Percentiles rank a stretch among this genome's conserved stretches.
phyloP scores from a whole-genome alignment of 1,140 invertebrate species.

The Phenacoccus solenopsis region DNA sequence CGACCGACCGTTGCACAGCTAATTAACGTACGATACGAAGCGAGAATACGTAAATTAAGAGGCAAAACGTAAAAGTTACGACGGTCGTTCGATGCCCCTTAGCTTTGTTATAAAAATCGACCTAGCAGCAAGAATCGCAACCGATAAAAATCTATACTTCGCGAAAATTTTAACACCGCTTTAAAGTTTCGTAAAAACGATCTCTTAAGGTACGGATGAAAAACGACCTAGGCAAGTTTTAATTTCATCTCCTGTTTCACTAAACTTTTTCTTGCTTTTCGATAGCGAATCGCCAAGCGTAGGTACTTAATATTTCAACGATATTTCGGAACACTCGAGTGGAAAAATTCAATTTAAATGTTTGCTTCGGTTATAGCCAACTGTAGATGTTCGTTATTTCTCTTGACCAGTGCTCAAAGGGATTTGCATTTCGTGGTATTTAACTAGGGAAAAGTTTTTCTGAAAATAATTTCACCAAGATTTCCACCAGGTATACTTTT shows the following conservation, averaged over 20 bases:
- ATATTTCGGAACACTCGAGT: not conserved
- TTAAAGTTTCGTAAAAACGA: not conserved
- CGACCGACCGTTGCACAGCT: too few species aligned
- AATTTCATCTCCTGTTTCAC: not conserved
- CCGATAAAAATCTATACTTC: not conserved
- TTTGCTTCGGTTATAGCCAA: too few species aligned
- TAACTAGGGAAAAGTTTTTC: too few species aligned
- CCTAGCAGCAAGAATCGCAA: not conserved
- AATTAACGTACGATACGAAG: too few species aligned
- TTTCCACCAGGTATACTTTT: too few species aligned
- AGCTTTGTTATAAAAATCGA: not conserved
- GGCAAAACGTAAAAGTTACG: not conserved
- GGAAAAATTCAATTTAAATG: too few species aligned
- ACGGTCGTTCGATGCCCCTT: too few species aligned
- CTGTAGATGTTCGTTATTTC: too few species aligned
- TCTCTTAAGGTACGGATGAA: not conserved
- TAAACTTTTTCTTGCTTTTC: not conserved
- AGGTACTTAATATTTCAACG: not conserved
- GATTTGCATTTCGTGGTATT: too few species aligned
- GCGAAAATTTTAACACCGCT: not conserved
- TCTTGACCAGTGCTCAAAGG: too few species aligned
- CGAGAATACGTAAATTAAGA: not conserved
- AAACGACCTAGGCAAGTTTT: not conserved
- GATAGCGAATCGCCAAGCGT: not conserved
- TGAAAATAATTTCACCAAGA: too few species aligned